These are phyloP conservation scores for Eudyptes chrysolophus DNA, from an alignment of 2,113 vertebrate species.

Conservation along the genomic window DNA sequence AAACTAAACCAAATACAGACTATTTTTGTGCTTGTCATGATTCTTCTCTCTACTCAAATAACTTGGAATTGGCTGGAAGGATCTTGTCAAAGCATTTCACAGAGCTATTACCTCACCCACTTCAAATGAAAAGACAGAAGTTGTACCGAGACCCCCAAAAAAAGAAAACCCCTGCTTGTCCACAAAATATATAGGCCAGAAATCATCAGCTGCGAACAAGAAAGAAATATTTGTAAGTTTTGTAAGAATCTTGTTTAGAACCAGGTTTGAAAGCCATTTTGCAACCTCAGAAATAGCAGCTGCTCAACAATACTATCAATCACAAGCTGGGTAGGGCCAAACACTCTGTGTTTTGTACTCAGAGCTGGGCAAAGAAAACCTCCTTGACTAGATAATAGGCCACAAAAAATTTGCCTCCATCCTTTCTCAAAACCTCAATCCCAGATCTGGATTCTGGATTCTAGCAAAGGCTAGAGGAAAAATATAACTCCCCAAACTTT, in stretches of 20 bases:
- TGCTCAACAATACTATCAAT: background rate
- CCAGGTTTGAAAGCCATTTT: background rate
- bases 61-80: background rate
- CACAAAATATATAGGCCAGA: background rate
- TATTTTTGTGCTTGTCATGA: background rate
- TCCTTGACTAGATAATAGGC: background rate
- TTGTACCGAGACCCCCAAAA: background rate
- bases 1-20: background rate
- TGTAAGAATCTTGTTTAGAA: background rate
- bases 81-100: background rate
- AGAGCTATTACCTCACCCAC: background rate
- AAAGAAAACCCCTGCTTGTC: background rate
- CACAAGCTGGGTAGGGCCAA: background rate
- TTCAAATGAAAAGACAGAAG: background rate
- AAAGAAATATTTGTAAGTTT: background rate
- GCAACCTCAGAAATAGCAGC: background rate
- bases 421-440: background rate
- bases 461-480: background rate
- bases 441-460: background rate
- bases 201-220: background rate
- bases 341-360: background rate
- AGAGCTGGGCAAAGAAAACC: background rate
- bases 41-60: background rate
- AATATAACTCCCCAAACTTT: background rate
- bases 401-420: background rate